These are phyloP conservation scores for Diachasmimorpha longicaudata DNA, from an alignment of 1,140 invertebrate species.

Conservation along the genomic window DNA sequence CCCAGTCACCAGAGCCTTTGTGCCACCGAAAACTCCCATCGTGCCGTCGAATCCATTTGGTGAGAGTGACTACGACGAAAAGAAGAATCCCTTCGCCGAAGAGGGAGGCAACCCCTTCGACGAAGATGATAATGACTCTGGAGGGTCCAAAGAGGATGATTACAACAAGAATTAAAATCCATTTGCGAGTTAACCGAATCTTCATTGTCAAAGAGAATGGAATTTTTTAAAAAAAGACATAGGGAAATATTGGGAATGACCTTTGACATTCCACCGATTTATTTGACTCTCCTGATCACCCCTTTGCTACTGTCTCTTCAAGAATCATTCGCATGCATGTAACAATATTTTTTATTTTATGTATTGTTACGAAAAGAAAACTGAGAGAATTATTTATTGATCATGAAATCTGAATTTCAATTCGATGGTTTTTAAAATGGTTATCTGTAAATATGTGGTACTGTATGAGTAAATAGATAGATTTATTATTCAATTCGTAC, in stretches of 20 bases:
- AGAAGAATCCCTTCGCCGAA: slow-evolving; percentile 67
- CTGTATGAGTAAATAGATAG: not conserved
- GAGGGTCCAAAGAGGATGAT: slow-evolving; percentile 53
- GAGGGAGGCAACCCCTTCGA: slow-evolving; percentile 58
- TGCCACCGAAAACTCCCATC: slow-evolving; percentile 57
- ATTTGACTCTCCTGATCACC: no score
- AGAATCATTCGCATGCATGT: no score
- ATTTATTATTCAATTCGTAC: not conserved
- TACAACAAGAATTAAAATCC: slow-evolving; percentile 75
- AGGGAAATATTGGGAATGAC: not conserved
- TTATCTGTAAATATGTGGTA: not conserved
- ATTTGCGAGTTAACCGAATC: slow-evolving; percentile 56
- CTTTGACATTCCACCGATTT: no score
- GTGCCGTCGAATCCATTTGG: slow-evolving; percentile 66
- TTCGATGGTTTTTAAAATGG: not conserved
- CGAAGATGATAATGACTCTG: slow-evolving; percentile 57
- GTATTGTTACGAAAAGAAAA: no score
- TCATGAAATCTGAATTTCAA: not conserved
- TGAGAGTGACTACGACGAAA: slow-evolving; percentile 65
- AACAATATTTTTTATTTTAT: no score
- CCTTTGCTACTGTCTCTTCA: no score
- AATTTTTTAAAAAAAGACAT: not conserved
- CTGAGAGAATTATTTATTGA: no score
- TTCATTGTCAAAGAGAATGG: not conserved
- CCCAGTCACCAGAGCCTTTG: slow-evolving; percentile 53